A percentile compares a stretch with the other conserved stretches of the same genome.
phyloP scores from a whole-genome alignment of 2,888 invertebrate species.

The Archips crataeganus region DNA sequence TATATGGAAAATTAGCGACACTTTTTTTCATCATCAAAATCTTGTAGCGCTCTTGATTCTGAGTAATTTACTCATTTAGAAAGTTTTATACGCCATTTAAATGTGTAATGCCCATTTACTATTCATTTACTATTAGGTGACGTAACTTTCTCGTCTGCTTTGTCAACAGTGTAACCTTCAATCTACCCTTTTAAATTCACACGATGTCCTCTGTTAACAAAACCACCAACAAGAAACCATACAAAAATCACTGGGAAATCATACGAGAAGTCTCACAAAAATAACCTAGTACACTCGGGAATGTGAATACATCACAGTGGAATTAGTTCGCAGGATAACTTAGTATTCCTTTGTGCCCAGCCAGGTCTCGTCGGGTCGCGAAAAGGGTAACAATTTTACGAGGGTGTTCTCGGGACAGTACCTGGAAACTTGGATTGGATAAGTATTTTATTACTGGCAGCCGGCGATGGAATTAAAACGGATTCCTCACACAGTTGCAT shows the following conservation, averaged over 20 bases:
- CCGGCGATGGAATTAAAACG: conserved; percentile 5
- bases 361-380: background rate
- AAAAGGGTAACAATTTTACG: conserved; percentile 12
- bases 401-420: conserved; percentile 9
- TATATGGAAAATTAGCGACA: no score
- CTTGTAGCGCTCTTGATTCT: no score
- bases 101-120: no score
- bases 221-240: no score
- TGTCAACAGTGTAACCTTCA: no score
- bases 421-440: background rate
- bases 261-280: background rate
- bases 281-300: background rate
- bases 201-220: no score
- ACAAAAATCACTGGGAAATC: background rate
- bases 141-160: no score
- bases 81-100: no score
- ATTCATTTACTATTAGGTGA: no score
- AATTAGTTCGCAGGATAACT: conserved; percentile 7
- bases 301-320: background rate
- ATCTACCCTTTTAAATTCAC: no score
- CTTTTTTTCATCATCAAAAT: no score
- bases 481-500: background rate
- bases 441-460: conserved; percentile 5
- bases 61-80: no score
- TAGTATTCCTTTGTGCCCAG: conserved; percentile 8